Conservation (phyloP, 2,888 invertebrate species). For the Orgyia antiqua region DNA sequence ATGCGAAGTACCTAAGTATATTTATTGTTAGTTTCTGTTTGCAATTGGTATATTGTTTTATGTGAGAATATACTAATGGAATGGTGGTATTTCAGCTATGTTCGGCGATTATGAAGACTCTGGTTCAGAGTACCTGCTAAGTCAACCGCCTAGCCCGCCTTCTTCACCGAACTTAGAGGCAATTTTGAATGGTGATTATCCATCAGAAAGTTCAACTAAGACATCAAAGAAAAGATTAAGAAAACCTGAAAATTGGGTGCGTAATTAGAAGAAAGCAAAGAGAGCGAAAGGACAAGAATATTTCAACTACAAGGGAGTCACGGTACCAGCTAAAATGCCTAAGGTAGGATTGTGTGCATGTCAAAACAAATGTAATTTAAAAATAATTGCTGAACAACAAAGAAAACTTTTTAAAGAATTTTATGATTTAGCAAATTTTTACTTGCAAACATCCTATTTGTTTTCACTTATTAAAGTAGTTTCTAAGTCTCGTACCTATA, state of each 20-base stretch:
- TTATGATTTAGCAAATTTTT: slow-evolving; percentile 6
- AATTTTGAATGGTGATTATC: neutral
- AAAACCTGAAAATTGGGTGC: slow-evolving; percentile 4
- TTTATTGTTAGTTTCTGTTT: slow-evolving; percentile 1
- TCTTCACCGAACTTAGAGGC: slow-evolving; percentile 4
- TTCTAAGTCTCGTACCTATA: slow-evolving; percentile 9
- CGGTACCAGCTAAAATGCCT: slow-evolving; percentile 7
- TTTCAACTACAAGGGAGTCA: slow-evolving; percentile 7
- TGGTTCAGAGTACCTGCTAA: slow-evolving; percentile 7
- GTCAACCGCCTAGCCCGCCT: slow-evolving; percentile 4
- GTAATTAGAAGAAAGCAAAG: slow-evolving; percentile 6
- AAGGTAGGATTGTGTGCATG: slow-evolving; percentile 9
- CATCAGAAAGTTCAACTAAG: neutral
- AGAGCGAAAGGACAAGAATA: slow-evolving; percentile 7
- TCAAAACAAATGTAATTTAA: slow-evolving; percentile 8
- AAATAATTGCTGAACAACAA: slow-evolving; percentile 10
- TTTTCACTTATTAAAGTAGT: slow-evolving; percentile 10
- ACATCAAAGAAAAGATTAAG: slow-evolving; percentile 8
- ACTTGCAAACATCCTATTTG: slow-evolving; percentile 12
- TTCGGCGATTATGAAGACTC: slow-evolving; percentile 9
- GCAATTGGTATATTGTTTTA: no score
- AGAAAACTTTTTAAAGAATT: slow-evolving; percentile 9
- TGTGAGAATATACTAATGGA: no score
- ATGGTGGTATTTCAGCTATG: slow-evolving; percentile 1
- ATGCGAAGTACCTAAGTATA: slow-evolving; percentile 2